Conservation (phyloP, 2,113 vertebrate genomes). For the Anthoscopus minutus region DNA sequence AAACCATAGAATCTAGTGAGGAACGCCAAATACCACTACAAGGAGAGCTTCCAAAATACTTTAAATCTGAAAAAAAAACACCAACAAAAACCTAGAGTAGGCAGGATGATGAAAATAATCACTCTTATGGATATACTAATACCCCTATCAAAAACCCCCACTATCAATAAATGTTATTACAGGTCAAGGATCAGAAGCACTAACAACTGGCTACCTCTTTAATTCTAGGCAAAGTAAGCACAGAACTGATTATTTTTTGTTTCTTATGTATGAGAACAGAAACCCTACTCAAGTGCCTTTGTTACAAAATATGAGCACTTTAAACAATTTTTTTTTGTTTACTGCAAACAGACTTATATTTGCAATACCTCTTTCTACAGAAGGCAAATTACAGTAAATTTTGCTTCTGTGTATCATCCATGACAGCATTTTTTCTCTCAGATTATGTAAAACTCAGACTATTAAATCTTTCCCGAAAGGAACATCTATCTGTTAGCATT, state of each 20-base stretch:
- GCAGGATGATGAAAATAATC: not conserved
- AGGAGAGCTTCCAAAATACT: not conserved
- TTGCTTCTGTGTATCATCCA: not conserved
- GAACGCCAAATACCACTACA: not conserved
- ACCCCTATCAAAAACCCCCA: not conserved
- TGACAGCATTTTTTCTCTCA: rapidly evolving
- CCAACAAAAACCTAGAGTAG: not conserved
- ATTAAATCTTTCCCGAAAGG: not conserved
- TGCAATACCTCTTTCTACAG: not conserved
- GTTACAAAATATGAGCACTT: not conserved
- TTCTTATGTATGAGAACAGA: not conserved
- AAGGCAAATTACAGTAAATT: not conserved
- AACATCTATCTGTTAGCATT: not conserved
- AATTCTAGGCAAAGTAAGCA: not conserved
- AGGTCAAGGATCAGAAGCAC: not conserved
- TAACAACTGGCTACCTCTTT: not conserved
- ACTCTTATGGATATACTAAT: not conserved
- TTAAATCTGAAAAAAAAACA: not conserved
- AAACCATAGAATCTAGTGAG: not conserved
- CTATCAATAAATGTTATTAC: not conserved
- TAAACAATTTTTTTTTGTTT: not conserved
- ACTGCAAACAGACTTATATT: not conserved
- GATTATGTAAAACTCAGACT: not conserved
- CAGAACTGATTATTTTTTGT: not conserved
- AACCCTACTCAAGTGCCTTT: not conserved